Conservation (phyloP, 2,113 vertebrate genomes). For the Rhabdomys dilectus region DNA sequence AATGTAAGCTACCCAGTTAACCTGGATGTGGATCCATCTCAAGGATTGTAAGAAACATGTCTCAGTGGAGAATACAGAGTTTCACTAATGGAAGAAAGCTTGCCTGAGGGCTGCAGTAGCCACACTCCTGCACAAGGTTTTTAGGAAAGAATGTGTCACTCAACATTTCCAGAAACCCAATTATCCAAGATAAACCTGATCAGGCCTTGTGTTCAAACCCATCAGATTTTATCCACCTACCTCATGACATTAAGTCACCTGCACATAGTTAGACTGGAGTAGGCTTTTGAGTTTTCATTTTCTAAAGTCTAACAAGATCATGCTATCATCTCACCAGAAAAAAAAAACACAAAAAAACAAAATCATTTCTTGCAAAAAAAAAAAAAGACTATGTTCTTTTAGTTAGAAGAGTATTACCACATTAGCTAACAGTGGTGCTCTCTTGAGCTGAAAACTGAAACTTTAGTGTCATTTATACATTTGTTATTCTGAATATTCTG, state of each 20-base stretch:
- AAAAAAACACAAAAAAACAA: neutral
- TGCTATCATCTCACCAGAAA: neutral
- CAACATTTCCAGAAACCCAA: conserved; percentile 1
- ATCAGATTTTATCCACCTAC: neutral
- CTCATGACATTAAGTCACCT: conserved; percentile 19
- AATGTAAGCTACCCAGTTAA: neutral
- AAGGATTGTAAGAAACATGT: neutral
- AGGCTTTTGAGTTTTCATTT: neutral
- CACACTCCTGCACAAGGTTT: neutral
- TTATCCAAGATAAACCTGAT: conserved; percentile 7
- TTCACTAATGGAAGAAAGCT: neutral
- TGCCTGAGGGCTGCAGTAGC: neutral
- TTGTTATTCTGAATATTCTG: conserved; percentile 14
- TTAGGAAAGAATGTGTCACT: neutral
- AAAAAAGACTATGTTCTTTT: neutral
- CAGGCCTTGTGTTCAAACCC: neutral
- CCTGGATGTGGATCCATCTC: neutral
- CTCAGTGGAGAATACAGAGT: neutral
- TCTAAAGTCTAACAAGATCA: neutral
- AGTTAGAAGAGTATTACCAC: neutral
- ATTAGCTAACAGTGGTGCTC: neutral
- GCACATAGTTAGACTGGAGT: neutral
- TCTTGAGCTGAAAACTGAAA: neutral
- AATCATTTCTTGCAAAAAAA: neutral
- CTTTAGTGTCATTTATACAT: neutral